A percentile compares a stretch with the other conserved stretches of the same genome.
phyloP scores from a whole-genome alignment of 2,888 invertebrate species.

The Seira sanloemensis region DNA sequence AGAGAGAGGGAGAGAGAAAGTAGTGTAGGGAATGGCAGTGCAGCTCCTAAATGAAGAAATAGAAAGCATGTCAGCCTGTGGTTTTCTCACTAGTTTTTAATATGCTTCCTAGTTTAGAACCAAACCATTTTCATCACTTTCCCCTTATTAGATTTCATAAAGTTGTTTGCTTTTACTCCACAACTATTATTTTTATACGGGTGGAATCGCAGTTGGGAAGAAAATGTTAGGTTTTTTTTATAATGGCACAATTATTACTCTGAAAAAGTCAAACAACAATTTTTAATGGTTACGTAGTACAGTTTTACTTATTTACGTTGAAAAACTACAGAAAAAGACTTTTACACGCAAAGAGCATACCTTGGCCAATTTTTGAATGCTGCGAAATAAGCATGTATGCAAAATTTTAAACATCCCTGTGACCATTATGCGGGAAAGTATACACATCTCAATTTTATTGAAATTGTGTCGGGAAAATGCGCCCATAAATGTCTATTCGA shows the following conservation, averaged over 20 bases:
- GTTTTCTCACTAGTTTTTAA: neutral
- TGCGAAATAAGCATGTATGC: too few species aligned
- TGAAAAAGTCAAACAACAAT: neutral
- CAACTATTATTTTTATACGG: neutral
- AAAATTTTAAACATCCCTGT: too few species aligned
- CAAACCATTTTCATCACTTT: conserved; percentile 31
- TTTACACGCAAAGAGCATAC: too few species aligned
- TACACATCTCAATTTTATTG: conserved; percentile 42
- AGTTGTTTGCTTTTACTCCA: conserved; percentile 27
- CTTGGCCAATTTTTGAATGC: too few species aligned
- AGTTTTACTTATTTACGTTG: too few species aligned
- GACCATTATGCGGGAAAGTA: too few species aligned
- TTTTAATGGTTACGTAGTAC: neutral
- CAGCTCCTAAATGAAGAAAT: neutral
- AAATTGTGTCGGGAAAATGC: conserved; percentile 13
- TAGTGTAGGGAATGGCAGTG: neutral
- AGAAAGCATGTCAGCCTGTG: neutral
- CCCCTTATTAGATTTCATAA: conserved; percentile 48
- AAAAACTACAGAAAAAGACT: too few species aligned
- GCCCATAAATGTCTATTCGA: conserved; percentile 46
- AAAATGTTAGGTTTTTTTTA: neutral
- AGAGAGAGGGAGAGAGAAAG: too few species aligned
- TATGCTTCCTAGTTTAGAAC: conserved; percentile 17
- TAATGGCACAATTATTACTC: neutral
- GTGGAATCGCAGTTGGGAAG: neutral